These are phyloP conservation scores for Lasius platythorax DNA, from an alignment of 2,888 invertebrate genomes.

Conservation along the genomic window DNA sequence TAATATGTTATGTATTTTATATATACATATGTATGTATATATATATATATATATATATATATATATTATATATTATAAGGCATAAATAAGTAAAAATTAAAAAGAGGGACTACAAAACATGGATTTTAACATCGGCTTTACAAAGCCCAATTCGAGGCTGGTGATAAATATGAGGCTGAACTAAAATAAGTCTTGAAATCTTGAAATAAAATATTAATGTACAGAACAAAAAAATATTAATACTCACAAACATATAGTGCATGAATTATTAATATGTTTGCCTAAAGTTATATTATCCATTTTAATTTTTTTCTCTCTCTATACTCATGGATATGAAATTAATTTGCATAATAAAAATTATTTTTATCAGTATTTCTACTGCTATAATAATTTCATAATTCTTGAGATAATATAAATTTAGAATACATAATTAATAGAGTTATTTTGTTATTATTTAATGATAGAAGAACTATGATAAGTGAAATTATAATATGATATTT, in stretches of 20 bases:
- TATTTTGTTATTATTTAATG: no score
- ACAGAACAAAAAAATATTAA: neutral
- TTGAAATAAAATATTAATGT: neutral
- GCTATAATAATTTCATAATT: neutral
- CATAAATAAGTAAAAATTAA: slow-evolving; percentile 94
- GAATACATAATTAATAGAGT: no score
- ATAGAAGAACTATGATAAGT: no score
- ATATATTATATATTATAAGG: slow-evolving; percentile 81
- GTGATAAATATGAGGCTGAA: slow-evolving; percentile 75
- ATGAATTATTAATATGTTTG: neutral
- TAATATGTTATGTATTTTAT: no score
- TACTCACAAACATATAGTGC: neutral
- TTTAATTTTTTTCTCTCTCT: neutral
- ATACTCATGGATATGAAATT: neutral
- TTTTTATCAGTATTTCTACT: neutral
- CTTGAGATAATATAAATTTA: neutral
- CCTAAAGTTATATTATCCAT: neutral
- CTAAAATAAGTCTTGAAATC: neutral
- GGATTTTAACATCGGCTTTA: slow-evolving; percentile 92
- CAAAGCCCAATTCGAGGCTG: slow-evolving; percentile 88
- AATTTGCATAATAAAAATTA: neutral
- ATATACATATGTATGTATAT: no score
- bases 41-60: no score
- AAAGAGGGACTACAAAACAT: slow-evolving; percentile 90
- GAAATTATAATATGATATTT: no score